Evolutionary conservation across 1,140 invertebrate genomes (phyloP).

Genomic region (Parapsyche elsis): DNA sequence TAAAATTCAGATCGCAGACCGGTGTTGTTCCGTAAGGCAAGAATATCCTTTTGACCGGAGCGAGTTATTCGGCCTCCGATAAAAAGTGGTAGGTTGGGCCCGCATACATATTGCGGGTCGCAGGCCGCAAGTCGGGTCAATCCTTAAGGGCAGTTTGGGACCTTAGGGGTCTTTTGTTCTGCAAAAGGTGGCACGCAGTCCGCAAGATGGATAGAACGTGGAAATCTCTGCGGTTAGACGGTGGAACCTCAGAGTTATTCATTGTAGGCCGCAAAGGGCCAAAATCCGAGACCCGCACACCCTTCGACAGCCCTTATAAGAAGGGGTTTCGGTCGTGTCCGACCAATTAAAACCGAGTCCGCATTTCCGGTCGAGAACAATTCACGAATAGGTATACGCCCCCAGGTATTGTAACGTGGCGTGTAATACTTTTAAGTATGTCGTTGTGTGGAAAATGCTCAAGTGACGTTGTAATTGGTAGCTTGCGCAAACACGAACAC

Average conservation of each 20-base stretch:
- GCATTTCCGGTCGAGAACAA: background rate
- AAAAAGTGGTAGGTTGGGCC: background rate
- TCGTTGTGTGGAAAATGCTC: no score
- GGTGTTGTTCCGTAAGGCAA: background rate
- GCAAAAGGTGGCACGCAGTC: background rate
- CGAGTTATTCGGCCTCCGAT: background rate
- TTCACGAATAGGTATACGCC: no score
- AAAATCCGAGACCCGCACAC: background rate
- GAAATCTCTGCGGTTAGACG: conserved; percentile 35
- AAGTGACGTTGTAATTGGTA: no score
- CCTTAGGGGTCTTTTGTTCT: conserved; percentile 28
- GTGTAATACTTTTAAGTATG: background rate
- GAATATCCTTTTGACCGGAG: conserved; percentile 5
- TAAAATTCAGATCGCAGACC: background rate
- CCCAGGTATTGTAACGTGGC: background rate
- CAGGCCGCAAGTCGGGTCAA: conserved; percentile 42
- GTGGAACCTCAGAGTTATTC: conserved; percentile 25
- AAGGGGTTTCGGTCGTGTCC: background rate
- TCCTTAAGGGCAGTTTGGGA: conserved; percentile 41
- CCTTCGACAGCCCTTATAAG: conserved; percentile 2
- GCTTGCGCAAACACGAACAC: no score
- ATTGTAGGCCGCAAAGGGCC: conserved; percentile 1
- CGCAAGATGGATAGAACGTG: conserved; percentile 37
- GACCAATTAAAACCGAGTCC: conserved; percentile 9
- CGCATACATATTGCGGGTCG: conserved; percentile 27